Conservation (phyloP, 2,113 vertebrate genomes). For the Scatophagus argus region DNA sequence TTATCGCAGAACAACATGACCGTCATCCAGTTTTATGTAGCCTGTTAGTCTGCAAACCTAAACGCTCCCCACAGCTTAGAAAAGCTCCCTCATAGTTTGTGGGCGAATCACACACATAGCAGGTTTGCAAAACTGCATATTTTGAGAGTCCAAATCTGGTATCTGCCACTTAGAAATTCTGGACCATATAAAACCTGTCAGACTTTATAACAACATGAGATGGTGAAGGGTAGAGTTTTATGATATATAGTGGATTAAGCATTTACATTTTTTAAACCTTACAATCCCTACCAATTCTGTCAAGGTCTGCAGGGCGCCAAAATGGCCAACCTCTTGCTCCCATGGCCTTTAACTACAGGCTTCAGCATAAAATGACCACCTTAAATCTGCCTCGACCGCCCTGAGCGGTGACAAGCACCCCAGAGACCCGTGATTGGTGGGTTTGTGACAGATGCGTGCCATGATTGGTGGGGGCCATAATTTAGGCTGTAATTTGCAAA, state of each 20-base stretch:
- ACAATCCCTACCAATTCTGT: slow-evolving; percentile 50
- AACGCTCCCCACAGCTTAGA: slow-evolving; percentile 39
- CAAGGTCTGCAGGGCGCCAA: slow-evolving; percentile 61
- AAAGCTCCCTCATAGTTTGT: slow-evolving; percentile 41
- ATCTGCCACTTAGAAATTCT: slow-evolving; percentile 39
- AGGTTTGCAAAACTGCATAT: slow-evolving; percentile 47
- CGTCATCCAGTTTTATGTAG: slow-evolving; percentile 4
- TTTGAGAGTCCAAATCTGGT: slow-evolving; percentile 44
- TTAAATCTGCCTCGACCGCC: slow-evolving; percentile 64
- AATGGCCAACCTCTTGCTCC: slow-evolving; percentile 65
- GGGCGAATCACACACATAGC: slow-evolving; percentile 42
- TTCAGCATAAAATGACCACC: slow-evolving; percentile 76
- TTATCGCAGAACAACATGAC: not conserved
- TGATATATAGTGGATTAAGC: slow-evolving; percentile 34
- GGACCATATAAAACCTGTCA: slow-evolving; percentile 3
- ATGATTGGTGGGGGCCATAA: slow-evolving; percentile 71
- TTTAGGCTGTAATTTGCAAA: slow-evolving; percentile 77
- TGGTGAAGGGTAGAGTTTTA: slow-evolving; percentile 15
- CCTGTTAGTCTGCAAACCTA: slow-evolving; percentile 6
- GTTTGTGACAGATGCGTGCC: slow-evolving; percentile 66
- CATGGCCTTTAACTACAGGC: slow-evolving; percentile 77
- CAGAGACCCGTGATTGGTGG: slow-evolving; percentile 69
- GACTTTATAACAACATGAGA: slow-evolving; percentile 25
- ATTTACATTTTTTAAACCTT: slow-evolving; percentile 54
- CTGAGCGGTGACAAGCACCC: slow-evolving; percentile 56